Evolutionary conservation across 2,797 vertebrate genomes (phyloP).

Genomic region (Molossus alvarezi): DNA sequence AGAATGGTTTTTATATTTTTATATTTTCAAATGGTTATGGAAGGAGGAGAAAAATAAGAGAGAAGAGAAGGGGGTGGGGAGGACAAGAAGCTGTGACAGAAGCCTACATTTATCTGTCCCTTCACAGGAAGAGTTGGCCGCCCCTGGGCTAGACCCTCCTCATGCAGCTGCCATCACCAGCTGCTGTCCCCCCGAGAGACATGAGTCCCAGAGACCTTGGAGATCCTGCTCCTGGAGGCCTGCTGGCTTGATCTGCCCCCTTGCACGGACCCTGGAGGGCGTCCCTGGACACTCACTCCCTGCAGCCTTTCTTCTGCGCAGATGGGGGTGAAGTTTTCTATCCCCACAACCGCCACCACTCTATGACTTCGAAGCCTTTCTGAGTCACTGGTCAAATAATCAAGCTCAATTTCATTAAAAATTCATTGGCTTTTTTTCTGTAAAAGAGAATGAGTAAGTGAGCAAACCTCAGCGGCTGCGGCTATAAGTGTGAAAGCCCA

Average conservation of each 20-base stretch:
- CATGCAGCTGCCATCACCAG: not conserved
- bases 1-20: constrained; percentile 40
- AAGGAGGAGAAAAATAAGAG: not conserved
- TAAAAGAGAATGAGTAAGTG: constrained; percentile 40
- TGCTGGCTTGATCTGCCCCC: not conserved
- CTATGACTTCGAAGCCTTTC: constrained; percentile 23
- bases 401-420: constrained; percentile 68
- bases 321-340: not conserved
- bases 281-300: not conserved
- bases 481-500: constrained; percentile 50
- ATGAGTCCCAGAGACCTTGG: not conserved
- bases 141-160: not conserved
- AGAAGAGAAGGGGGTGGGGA: not conserved
- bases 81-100: not conserved
- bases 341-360: too few relatives aligned
- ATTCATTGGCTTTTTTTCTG: constrained; percentile 66
- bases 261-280: fast-evolving
- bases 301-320: not conserved
- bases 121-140: not conserved
- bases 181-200: not conserved
- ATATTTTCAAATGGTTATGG: constrained; percentile 38
- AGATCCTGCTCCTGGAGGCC: not conserved
- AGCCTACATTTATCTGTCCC: not conserved
- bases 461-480: not conserved
- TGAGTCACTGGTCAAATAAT: constrained; percentile 64